These are phyloP conservation scores for Temnothorax longispinosus DNA, from an alignment of 1,140 invertebrate genomes.

Conservation along the genomic window DNA sequence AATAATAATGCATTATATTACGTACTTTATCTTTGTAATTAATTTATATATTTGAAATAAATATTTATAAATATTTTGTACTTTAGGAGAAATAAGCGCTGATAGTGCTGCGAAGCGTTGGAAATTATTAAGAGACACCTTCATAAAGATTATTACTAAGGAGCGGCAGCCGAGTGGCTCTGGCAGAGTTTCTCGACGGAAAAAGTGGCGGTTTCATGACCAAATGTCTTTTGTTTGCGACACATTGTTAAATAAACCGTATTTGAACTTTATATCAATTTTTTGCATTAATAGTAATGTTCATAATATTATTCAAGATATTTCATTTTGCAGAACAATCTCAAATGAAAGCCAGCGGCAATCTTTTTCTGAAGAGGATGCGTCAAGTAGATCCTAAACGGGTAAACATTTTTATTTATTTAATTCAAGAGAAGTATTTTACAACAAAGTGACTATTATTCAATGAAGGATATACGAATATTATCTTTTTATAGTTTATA, in stretches of 20 bases:
- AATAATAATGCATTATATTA: too few relatives aligned
- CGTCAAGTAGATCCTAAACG: background rate
- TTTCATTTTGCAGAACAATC: slow-evolving; percentile 5
- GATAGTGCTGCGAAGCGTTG: too few relatives aligned
- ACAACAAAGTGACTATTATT: background rate
- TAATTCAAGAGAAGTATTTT: background rate
- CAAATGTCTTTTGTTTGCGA: background rate
- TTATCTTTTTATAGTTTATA: slow-evolving; percentile 2
- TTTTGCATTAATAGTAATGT: background rate
- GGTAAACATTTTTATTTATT: background rate
- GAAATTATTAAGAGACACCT: too few relatives aligned
- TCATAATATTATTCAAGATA: slow-evolving; percentile 7
- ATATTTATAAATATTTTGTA: too few relatives aligned
- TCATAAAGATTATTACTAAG: background rate
- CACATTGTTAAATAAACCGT: background rate
- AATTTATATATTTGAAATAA: too few relatives aligned
- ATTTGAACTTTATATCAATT: background rate
- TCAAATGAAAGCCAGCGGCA: slow-evolving; percentile 2
- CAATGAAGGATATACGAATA: background rate
- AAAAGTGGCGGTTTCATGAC: background rate
- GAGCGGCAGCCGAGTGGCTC: background rate
- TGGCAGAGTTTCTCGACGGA: background rate
- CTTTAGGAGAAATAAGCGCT: too few relatives aligned
- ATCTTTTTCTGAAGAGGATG: slow-evolving; percentile 1
- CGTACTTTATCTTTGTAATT: too few relatives aligned